Percentiles rank a stretch among this genome's conserved stretches.
phyloP scores from a whole-genome alignment of 2,113 vertebrate species.

The Anoura caudifer region DNA sequence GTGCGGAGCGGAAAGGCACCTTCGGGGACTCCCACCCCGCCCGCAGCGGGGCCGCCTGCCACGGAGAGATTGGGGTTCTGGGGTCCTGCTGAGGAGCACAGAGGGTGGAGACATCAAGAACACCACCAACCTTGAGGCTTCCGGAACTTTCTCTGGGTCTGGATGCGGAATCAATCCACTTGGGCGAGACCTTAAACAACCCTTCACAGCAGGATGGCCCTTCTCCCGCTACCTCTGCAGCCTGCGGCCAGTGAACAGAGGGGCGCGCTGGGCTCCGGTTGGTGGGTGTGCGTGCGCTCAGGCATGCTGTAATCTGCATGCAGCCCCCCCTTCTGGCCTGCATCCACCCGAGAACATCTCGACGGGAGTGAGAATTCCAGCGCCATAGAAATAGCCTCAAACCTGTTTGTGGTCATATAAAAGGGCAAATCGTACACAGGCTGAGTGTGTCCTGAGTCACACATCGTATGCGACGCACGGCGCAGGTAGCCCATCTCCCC shows the following conservation, averaged over 20 bases:
- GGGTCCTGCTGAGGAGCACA: neutral
- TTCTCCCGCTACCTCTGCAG: neutral
- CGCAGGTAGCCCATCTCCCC: no score
- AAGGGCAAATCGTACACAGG: neutral
- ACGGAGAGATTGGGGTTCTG: neutral
- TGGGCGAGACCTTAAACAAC: neutral
- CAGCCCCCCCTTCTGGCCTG: neutral
- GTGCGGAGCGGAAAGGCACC: neutral
- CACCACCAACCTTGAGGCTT: neutral
- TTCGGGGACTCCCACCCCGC: rapidly evolving
- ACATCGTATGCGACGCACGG: rapidly evolving
- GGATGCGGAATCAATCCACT: neutral
- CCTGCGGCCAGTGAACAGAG: rapidly evolving
- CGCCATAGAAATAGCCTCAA: neutral
- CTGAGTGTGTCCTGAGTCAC: neutral
- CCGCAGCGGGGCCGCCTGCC: neutral
- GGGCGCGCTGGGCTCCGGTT: no score
- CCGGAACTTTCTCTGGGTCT: neutral
- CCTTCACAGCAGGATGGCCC: neutral
- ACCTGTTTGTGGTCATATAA: neutral
- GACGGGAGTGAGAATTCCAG: neutral
- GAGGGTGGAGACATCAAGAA: neutral
- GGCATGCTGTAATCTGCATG: rapidly evolving
- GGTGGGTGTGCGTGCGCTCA: rapidly evolving
- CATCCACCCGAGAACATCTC: neutral